phyloP scores from a whole-genome alignment of 1,140 invertebrate genomes.

The Caenorhabditis elegans region DNA sequence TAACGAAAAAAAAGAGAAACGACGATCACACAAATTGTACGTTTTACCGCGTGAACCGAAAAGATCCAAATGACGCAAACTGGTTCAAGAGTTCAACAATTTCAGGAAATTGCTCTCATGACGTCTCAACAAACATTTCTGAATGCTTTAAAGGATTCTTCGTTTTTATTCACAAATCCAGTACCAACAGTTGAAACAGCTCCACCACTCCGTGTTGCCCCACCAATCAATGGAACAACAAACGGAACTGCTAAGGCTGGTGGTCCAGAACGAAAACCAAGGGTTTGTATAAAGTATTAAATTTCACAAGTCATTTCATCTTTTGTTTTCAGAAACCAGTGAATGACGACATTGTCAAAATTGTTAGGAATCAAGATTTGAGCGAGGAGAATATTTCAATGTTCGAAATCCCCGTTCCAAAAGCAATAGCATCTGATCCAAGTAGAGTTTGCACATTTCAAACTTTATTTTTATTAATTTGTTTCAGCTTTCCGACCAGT shows the following conservation, averaged over 20 bases:
- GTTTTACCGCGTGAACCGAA: background rate
- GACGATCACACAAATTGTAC: background rate
- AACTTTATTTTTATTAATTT: background rate
- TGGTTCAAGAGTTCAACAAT: background rate
- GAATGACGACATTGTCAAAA: conserved; percentile 49
- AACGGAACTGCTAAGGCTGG: background rate
- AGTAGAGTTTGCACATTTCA: background rate
- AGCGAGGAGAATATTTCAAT: conserved; percentile 37
- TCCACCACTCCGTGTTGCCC: background rate
- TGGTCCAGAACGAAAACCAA: conserved; percentile 6
- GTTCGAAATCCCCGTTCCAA: conserved; percentile 47
- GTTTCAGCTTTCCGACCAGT: conserved; percentile 46
- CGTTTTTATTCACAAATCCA: background rate
- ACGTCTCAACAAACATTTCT: background rate
- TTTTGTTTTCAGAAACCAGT: conserved; percentile 35
- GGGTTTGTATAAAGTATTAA: background rate
- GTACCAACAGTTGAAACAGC: background rate
- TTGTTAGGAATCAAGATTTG: conserved; percentile 48
- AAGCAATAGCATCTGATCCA: conserved; percentile 45
- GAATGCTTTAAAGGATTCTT: background rate
- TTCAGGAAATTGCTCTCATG: background rate
- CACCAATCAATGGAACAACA: background rate
- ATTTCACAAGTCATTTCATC: background rate
- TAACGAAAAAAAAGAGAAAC: background rate
- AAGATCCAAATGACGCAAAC: too few species aligned